These are phyloP conservation scores for Natator depressus DNA, from an alignment of 2,113 vertebrate genomes.

Conservation along the genomic window DNA sequence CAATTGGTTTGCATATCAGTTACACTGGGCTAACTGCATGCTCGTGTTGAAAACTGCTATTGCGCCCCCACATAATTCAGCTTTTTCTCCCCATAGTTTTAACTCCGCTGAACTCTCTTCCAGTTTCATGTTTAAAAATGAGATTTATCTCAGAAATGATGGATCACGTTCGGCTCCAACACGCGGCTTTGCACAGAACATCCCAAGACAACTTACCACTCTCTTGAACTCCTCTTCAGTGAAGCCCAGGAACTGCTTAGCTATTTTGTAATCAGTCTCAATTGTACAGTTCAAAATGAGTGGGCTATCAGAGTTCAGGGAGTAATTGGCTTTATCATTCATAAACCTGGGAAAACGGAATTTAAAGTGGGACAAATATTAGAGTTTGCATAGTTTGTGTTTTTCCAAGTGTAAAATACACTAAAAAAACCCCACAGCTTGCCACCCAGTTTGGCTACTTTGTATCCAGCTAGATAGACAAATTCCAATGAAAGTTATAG, in stretches of 20 bases:
- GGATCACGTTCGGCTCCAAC: background rate
- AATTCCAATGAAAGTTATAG: background rate
- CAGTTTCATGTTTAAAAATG: background rate
- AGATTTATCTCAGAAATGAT: background rate
- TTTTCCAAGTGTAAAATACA: background rate
- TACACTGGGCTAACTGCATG: too few relatives aligned
- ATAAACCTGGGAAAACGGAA: conserved; percentile 81
- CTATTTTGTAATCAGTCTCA: conserved; percentile 85
- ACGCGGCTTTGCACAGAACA: background rate
- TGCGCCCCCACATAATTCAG: background rate
- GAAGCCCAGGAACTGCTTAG: conserved; percentile 85
- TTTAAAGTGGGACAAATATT: background rate
- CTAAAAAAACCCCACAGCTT: rapidly evolving
- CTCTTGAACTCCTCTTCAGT: conserved; percentile 92
- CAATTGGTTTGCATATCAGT: background rate
- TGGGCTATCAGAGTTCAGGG: conserved; percentile 93
- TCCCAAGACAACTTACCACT: conserved; percentile 80
- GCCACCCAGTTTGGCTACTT: background rate
- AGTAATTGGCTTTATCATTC: conserved; percentile 90
- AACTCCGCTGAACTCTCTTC: background rate
- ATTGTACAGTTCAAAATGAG: conserved; percentile 91
- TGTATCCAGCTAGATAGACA: background rate
- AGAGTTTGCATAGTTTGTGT: background rate
- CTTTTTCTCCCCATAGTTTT: background rate
- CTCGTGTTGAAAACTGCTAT: background rate